These are phyloP conservation scores for Siderastrea radians DNA, from an alignment of 92 coral and sea anemone genomes.

Conservation along the genomic window DNA sequence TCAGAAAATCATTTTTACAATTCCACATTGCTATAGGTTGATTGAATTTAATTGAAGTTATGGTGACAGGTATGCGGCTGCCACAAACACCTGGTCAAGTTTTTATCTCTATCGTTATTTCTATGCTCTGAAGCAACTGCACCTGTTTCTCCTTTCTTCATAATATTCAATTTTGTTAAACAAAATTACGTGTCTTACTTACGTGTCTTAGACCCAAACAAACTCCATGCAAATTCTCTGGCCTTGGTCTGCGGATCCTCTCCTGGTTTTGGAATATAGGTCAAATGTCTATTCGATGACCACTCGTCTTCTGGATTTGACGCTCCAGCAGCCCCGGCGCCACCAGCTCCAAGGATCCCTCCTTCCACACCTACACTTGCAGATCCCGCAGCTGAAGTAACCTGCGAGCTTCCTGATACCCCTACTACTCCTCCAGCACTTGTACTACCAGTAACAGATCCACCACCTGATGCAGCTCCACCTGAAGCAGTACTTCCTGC, in stretches of 20 bases:
- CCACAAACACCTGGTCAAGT: no score
- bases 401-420: neutral
- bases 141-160: no score
- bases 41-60: no score
- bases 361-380: neutral
- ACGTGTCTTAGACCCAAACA: slow-evolving; percentile 47
- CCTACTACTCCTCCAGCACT: slow-evolving; percentile 30
- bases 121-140: no score
- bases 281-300: slow-evolving; percentile 5
- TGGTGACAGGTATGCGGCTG: no score
- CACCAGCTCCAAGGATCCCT: neutral
- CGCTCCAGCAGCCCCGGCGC: neutral
- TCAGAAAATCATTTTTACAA: no score
- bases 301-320: neutral
- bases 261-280: slow-evolving; percentile 46
- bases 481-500: slow-evolving; percentile 17
- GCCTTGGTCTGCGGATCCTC: slow-evolving; percentile 56
- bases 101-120: no score
- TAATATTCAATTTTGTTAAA: neutral
- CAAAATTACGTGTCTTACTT: neutral
- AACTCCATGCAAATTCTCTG: slow-evolving; percentile 5
- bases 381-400: neutral
- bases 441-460: neutral
- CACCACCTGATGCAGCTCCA: slow-evolving; percentile 17
- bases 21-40: no score